Evolutionary conservation across 2,888 invertebrate genomes (phyloP).

Genomic region (Drosophila macrospina): DNA sequence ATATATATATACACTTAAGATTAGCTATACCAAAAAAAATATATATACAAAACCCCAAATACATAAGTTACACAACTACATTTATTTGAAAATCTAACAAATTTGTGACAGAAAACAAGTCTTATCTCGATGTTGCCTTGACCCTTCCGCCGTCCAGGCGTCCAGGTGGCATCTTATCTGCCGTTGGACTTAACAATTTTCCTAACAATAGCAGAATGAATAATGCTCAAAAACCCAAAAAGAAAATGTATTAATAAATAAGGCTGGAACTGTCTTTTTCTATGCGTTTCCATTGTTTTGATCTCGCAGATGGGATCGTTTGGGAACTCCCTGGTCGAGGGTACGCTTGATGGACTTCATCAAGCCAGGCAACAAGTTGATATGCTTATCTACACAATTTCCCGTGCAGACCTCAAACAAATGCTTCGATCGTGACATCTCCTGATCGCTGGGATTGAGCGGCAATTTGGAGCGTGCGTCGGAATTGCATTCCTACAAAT

Average conservation of each 20-base stretch:
- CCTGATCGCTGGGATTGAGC: constrained; percentile 60
- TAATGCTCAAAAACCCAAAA: not conserved
- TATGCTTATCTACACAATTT: constrained; percentile 78
- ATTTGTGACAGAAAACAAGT: constrained; percentile 5
- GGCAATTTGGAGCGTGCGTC: constrained; percentile 66
- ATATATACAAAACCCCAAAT: constrained; percentile 6
- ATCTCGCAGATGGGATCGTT: constrained; percentile 36
- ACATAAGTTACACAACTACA: constrained; percentile 9
- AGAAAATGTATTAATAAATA: not conserved
- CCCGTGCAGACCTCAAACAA: constrained; percentile 78
- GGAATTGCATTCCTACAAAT: constrained; percentile 73
- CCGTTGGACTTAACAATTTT: constrained; percentile 1
- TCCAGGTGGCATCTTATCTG: constrained; percentile 29
- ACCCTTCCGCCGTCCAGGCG: too few species aligned
- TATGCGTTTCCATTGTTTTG: constrained; percentile 14
- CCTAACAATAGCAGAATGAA: not conserved
- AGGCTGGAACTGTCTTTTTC: not conserved
- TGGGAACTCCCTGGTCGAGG: constrained; percentile 70
- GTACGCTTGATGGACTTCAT: constrained; percentile 78
- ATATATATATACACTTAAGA: constrained; percentile 29
- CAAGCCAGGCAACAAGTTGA: constrained; percentile 74
- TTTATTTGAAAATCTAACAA: constrained; percentile 10
- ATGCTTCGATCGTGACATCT: constrained; percentile 70
- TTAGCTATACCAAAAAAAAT: constrained; percentile 57
- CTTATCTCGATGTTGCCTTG: constrained; percentile 38